A percentile compares a stretch with the other conserved stretches of the same genome.
Evolutionary conservation across 2,888 invertebrate species (phyloP).

Genomic region (Metellina segmentata): DNA sequence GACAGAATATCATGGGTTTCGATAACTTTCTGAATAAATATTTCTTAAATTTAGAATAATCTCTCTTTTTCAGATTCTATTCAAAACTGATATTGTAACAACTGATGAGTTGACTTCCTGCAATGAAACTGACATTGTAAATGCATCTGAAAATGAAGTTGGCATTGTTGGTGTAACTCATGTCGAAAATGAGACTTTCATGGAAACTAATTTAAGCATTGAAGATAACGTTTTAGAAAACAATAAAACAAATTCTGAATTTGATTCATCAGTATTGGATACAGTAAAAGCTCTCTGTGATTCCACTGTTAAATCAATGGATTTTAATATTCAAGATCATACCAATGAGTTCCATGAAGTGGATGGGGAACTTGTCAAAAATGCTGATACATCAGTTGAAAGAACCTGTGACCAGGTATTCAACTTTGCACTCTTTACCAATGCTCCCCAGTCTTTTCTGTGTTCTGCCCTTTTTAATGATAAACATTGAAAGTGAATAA

Average conservation of each 20-base stretch:
- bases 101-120: neutral
- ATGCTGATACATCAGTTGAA: too few species aligned
- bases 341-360: too few species aligned
- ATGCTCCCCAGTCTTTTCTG: too few species aligned
- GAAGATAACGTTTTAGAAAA: neutral
- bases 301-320: neutral
- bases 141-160: neutral
- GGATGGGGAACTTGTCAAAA: too few species aligned
- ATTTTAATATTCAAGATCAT: neutral
- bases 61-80: constrained; percentile 3
- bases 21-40: too few species aligned
- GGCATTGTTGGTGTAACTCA: neutral
- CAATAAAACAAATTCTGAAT: neutral
- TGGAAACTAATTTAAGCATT: neutral
- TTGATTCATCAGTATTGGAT: neutral
- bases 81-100: constrained; percentile 11
- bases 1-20: too few species aligned
- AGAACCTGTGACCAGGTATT: too few species aligned
- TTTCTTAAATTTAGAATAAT: neutral
- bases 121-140: neutral
- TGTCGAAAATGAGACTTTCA: neutral
- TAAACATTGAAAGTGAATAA: too few species aligned
- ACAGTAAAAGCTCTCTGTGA: neutral
- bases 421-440: too few species aligned
- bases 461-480: too few species aligned